Conservation (phyloP, 1,140 invertebrate species). For the Venturia canescens region DNA sequence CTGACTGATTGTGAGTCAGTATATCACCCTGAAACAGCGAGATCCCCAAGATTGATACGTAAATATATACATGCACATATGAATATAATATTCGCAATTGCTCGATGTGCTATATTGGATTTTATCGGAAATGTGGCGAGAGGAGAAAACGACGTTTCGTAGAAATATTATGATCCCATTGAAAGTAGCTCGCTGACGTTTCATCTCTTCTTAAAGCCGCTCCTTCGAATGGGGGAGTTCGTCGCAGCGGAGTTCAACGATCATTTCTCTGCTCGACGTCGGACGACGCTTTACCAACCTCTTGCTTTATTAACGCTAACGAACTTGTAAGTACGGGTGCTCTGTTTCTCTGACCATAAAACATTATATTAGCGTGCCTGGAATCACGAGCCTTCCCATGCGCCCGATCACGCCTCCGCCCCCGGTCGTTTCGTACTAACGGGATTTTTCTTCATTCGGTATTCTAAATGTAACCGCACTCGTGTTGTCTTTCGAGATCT, state of each 20-base stretch:
- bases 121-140: not conserved
- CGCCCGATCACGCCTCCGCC: not conserved
- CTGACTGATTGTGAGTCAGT: constrained; percentile 81
- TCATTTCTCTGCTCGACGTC: constrained; percentile 28
- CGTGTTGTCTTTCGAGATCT: no score
- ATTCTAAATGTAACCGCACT: not conserved
- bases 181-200: not conserved
- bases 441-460: not conserved
- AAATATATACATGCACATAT: constrained; percentile 38
- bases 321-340: constrained; percentile 33
- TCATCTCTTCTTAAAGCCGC: not conserved
- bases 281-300: constrained; percentile 1
- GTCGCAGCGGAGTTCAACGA: not conserved
- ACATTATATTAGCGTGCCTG: constrained; percentile 41
- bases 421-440: not conserved
- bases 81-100: constrained; percentile 1
- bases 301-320: constrained; percentile 34
- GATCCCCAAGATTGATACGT: constrained; percentile 36
- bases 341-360: constrained; percentile 30
- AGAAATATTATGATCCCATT: not conserved
- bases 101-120: not conserved
- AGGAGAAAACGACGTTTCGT: not conserved
- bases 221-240: not conserved
- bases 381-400: not conserved
- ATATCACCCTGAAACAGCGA: constrained; percentile 76